Base-by-base conservation (phyloP, 1,140 invertebrate species). In the Vollenhovia emeryi region DNA sequence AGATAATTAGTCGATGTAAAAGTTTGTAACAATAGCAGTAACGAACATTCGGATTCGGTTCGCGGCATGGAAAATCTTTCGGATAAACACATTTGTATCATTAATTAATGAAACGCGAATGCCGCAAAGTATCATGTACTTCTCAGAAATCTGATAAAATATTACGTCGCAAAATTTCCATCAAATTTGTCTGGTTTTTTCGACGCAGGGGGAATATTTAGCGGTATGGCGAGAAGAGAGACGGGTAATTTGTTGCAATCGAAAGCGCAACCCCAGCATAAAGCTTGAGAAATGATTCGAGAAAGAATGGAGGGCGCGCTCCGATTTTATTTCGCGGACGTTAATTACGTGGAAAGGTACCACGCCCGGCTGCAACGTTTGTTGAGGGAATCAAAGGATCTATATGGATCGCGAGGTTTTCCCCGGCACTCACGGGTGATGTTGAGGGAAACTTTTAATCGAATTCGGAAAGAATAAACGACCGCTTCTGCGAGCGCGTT, bases 271-370 rank as follows among this genome's bases (percentile, higher is more conserved):
- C 6, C 6, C n/a, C 9, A 15, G 33, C 4, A 30, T 43, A 84
- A 50, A 76, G 45, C 43, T 64, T n/a, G 50, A 79, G 13, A 48
- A 59, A 57, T 11, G 21, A 79, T 33, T 48, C 13, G 18, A 36
- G 9, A 30, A n/a, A 60, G 40, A 82, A 57, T 40, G 24, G 27
- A 64, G 18, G 2, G 13, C 7, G 30, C 7, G 30, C 43, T 60
- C 27, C n/a, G n/a, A 43, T 73, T 74, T 82, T 73, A 52, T 64
- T 52, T 73, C n/a, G 33, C 68, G n/a, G 40, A 74, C 45, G 59
- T 74, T 85, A 88, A 90, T 90, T 88, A 86, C 76, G 30, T 57
- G 73, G 84, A 69, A 87, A 74, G 52, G 27, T 48, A 60, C 52
- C 43, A n/a, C 15, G 9, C n/a, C 13, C 15, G 30, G 45, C 30